Percentiles rank a stretch among this genome's conserved stretches.
Evolutionary conservation across 1,140 invertebrate genomes (phyloP).

Genomic region (Heliconius melpomene): DNA sequence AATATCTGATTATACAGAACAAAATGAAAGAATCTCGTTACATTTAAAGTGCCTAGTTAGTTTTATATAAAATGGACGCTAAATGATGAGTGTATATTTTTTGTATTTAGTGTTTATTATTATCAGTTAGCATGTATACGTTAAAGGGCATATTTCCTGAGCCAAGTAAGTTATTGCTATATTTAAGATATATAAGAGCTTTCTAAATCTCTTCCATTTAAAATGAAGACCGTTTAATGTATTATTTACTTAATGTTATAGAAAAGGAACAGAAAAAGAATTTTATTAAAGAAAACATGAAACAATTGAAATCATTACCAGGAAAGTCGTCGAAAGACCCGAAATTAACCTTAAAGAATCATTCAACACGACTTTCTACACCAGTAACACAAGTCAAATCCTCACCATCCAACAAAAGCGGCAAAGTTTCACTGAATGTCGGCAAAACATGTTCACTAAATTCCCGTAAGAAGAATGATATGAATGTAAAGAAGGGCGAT

Average conservation of each 20-base stretch:
- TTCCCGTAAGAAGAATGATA: conserved; percentile 58
- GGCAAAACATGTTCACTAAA: conserved; percentile 57
- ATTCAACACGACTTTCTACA: conserved; percentile 52
- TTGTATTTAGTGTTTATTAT: conserved; percentile 56
- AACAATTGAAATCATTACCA: conserved; percentile 80
- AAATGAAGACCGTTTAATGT: no score
- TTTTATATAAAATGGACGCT: conserved; percentile 42
- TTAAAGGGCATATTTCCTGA: conserved; percentile 82
- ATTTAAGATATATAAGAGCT: conserved; percentile 24
- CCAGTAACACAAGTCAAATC: conserved; percentile 64
- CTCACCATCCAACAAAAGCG: conserved; percentile 64
- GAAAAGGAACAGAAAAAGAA: conserved; percentile 81
- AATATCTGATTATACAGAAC: conserved; percentile 46
- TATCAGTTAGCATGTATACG: conserved; percentile 75
- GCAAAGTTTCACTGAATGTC: conserved; percentile 55
- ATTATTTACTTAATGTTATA: conserved; percentile 49
- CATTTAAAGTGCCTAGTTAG: conserved; percentile 54
- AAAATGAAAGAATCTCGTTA: conserved; percentile 60
- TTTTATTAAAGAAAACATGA: conserved; percentile 82
- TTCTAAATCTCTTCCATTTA: no score
- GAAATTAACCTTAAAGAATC: conserved; percentile 58
- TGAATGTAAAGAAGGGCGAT: conserved; percentile 73
- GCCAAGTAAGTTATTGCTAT: conserved; percentile 76
- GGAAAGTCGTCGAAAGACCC: conserved; percentile 73
- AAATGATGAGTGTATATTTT: conserved; percentile 76